These are phyloP conservation scores for Myrmophylax atrothorax DNA, from an alignment of 2,113 vertebrate species.

Conservation along the genomic window DNA sequence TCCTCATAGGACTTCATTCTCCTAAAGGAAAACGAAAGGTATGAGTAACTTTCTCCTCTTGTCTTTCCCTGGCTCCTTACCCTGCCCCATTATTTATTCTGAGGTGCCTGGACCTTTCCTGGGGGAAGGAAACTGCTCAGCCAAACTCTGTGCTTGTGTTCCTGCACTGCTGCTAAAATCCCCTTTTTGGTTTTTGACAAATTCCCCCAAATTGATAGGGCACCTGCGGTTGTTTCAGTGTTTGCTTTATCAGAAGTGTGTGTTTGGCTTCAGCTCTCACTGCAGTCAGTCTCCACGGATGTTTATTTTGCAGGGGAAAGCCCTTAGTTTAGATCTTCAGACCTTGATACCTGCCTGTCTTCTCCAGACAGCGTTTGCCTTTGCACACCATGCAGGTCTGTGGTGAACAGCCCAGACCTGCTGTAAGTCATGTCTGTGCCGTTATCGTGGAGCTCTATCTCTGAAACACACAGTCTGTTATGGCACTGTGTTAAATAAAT, in stretches of 20 bases:
- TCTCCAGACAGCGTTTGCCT: background rate
- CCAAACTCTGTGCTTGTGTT: background rate
- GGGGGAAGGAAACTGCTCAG: background rate
- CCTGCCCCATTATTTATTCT: background rate
- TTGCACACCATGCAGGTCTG: background rate
- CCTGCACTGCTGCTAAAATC: background rate
- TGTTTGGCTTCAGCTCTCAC: background rate
- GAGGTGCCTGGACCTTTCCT: background rate
- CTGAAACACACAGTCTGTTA: background rate
- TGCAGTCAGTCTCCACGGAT: background rate
- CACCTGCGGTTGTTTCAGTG: background rate
- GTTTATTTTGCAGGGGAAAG: slow-evolving; percentile 1
- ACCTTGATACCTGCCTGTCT: background rate
- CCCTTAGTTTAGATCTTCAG: background rate
- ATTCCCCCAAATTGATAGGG: background rate
- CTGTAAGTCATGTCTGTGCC: background rate
- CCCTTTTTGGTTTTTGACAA: background rate
- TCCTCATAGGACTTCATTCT: slow-evolving; percentile 19
- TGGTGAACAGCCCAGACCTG: background rate
- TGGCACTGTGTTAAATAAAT: background rate
- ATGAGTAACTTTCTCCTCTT: background rate
- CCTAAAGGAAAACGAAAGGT: slow-evolving; percentile 20
- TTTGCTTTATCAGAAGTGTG: background rate
- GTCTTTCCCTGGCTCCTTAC: background rate
- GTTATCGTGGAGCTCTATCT: background rate